Conservation (phyloP, 2,113 vertebrate genomes). For the Gymnobelideus leadbeateri region DNA sequence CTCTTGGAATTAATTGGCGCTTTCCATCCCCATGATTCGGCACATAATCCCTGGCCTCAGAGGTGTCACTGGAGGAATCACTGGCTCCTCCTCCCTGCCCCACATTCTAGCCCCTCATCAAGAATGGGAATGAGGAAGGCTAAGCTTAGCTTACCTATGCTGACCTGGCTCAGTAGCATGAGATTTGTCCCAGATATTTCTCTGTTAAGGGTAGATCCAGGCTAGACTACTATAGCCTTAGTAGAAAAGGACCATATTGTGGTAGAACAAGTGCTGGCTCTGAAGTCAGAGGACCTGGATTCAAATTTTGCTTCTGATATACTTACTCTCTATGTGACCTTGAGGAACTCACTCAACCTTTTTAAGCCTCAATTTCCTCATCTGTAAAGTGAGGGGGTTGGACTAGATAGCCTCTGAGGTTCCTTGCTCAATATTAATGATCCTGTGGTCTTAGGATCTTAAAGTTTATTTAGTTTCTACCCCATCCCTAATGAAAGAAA, state of each 20-base stretch:
- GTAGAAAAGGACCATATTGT: neutral
- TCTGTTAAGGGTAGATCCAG: neutral
- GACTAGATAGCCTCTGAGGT: neutral
- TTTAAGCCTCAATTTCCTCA: neutral
- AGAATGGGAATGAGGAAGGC: neutral
- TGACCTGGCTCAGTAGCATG: neutral
- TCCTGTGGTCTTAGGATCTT: neutral
- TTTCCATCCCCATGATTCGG: neutral
- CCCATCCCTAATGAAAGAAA: neutral
- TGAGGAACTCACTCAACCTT: neutral
- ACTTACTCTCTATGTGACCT: neutral
- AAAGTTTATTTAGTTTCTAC: neutral
- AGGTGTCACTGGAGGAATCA: neutral
- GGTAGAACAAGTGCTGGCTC: neutral
- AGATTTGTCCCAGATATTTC: neutral
- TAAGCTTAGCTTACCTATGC: neutral
- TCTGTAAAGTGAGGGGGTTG: neutral
- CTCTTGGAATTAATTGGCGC: neutral
- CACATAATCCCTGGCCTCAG: slow-evolving; percentile 12
- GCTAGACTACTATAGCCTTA: neutral
- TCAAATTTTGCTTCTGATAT: neutral
- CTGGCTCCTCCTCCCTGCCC: slow-evolving; percentile 7
- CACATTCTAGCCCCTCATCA: neutral
- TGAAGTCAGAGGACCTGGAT: neutral
- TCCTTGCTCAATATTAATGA: neutral